Evolutionary conservation across 2,797 vertebrate genomes (phyloP).

Genomic region (Crocidura indochinensis): DNA sequence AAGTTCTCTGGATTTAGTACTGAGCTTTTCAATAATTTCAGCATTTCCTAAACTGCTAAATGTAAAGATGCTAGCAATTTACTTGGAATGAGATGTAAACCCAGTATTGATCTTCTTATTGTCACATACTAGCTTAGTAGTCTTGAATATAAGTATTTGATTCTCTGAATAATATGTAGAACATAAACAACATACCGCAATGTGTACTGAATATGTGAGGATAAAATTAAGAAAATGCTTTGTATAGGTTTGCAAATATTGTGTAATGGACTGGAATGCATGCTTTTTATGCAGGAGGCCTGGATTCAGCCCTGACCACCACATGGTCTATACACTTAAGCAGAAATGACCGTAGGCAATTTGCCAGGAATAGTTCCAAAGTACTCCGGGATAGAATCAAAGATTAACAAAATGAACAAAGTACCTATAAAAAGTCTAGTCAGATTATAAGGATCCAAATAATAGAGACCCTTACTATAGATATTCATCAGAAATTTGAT

Average conservation of each 20-base stretch:
- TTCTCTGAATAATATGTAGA: background rate
- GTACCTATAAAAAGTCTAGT: background rate
- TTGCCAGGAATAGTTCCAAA: too few species aligned
- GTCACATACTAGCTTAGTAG: background rate
- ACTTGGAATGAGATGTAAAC: background rate
- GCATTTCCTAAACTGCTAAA: background rate
- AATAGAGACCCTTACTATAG: background rate
- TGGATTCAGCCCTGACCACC: too few species aligned
- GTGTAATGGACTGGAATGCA: too few species aligned
- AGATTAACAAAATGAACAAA: too few species aligned
- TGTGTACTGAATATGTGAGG: background rate
- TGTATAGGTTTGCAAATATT: background rate
- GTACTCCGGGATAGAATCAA: too few species aligned
- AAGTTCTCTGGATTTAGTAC: background rate
- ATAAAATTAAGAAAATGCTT: background rate
- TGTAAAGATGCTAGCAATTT: background rate
- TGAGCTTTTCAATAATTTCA: conserved; percentile 7
- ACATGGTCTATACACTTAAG: too few species aligned
- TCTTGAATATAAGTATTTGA: background rate
- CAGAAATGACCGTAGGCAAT: too few species aligned
- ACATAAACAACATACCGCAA: too few species aligned
- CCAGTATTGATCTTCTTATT: background rate
- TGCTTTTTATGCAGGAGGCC: too few species aligned
- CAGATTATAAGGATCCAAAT: background rate
- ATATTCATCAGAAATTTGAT: background rate